Conservation (phyloP, 2,888 invertebrate genomes). For the Ectemnius cavifrons region DNA sequence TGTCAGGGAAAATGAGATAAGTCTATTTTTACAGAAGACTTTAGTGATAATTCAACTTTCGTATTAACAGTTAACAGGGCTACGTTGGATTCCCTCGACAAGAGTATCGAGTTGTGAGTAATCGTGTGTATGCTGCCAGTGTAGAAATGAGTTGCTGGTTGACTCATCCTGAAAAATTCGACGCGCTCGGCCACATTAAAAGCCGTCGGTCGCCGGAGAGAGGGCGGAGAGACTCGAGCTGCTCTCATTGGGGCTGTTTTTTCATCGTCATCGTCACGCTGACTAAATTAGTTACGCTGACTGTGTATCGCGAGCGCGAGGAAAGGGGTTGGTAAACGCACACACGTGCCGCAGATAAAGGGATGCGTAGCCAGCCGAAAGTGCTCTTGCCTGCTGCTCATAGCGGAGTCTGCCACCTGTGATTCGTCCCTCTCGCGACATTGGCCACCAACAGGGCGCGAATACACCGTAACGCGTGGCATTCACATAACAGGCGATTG, state of each 20-base stretch:
- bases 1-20: too few species aligned
- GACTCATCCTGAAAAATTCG: constrained; percentile 29
- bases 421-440: constrained; percentile 47
- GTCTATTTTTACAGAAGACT: too few species aligned
- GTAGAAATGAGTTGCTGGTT: background rate
- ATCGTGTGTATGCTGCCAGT: background rate
- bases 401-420: constrained; percentile 45
- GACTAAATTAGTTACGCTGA: constrained; percentile 45
- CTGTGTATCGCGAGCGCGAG: constrained; percentile 20
- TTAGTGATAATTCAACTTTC: too few species aligned
- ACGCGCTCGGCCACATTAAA: constrained; percentile 45
- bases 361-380: constrained; percentile 31
- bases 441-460: constrained; percentile 25
- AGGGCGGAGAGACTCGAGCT: too few species aligned
- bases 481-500: too few species aligned
- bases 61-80: too few species aligned
- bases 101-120: too few species aligned
- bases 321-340: background rate
- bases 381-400: constrained; percentile 13
- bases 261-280: constrained; percentile 45
- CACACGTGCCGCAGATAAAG: constrained; percentile 27
- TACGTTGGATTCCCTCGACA: too few species aligned
- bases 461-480: background rate
- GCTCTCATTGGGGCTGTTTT: constrained; percentile 37
- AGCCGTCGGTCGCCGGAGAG: constrained; percentile 4